Conservation (phyloP, 2,797 vertebrate genomes). For the Petrocephalus schoutedeni region DNA sequence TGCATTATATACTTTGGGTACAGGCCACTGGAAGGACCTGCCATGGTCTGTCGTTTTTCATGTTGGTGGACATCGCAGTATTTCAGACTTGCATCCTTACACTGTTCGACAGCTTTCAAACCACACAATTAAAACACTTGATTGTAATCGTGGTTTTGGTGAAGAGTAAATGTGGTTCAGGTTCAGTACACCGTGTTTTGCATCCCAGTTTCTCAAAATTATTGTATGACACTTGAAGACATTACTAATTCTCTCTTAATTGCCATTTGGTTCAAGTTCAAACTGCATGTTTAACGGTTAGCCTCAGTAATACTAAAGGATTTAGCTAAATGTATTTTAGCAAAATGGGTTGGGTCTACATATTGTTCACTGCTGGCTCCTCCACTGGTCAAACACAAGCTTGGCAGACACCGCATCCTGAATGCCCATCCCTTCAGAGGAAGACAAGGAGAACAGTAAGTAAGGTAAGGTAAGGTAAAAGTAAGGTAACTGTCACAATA, state of each 20-base stretch:
- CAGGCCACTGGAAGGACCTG: no score
- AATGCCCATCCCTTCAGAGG: conserved; percentile 80
- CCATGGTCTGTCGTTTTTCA: neutral
- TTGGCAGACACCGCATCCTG: conserved; percentile 86
- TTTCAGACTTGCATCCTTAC: neutral
- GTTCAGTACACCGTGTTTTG: neutral
- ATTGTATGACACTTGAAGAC: neutral
- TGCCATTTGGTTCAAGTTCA: neutral
- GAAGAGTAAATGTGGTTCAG: neutral
- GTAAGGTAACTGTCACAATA: neutral
- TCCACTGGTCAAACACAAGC: conserved; percentile 82
- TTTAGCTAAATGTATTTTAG: neutral
- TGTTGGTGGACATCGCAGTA: neutral
- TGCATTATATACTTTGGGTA: no score
- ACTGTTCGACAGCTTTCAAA: neutral
- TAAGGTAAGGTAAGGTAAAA: neutral
- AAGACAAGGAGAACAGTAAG: neutral
- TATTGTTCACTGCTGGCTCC: conserved; percentile 39
- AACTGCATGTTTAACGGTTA: neutral
- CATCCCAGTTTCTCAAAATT: neutral
- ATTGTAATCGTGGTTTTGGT: neutral
- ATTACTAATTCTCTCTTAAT: neutral
- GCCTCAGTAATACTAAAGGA: neutral
- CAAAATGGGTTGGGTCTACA: neutral
- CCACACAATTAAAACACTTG: neutral